phyloP scores from a whole-genome alignment of 2,888 invertebrate species.

The Nomada hirtipes region DNA sequence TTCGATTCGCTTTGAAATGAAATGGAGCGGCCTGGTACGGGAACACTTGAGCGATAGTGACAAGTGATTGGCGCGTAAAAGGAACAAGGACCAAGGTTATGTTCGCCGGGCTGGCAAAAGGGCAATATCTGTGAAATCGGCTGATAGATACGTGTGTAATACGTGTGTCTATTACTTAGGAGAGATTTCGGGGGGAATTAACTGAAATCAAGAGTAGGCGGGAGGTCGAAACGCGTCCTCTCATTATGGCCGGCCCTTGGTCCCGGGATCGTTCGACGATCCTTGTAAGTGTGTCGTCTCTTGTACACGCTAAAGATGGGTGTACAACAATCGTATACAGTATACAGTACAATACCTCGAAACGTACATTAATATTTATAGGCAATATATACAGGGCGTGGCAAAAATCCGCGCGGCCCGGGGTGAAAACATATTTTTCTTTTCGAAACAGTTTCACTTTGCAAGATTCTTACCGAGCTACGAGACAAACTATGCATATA shows the following conservation, averaged over 20 bases:
- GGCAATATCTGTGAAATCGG: conserved; percentile 20
- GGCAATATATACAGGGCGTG: conserved; percentile 13
- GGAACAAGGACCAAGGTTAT: not conserved
- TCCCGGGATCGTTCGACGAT: conserved; percentile 66
- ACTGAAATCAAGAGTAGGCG: conserved; percentile 64
- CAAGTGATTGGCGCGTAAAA: not conserved
- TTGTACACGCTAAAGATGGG: conserved; percentile 60
- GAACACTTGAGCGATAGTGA: not conserved
- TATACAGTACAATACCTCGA: conserved; percentile 52
- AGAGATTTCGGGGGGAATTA: conserved; percentile 55
- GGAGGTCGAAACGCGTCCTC: conserved; percentile 59
- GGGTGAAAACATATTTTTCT: not conserved
- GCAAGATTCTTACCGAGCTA: no score
- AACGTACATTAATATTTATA: conserved; percentile 27
- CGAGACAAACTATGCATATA: no score
- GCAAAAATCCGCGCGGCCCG: not conserved
- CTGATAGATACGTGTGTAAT: conserved; percentile 25
- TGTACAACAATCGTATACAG: conserved; percentile 61
- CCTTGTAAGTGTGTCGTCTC: conserved; percentile 63
- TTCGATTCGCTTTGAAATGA: no score
- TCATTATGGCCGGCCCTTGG: conserved; percentile 61
- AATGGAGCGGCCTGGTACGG: not conserved
- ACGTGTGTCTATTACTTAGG: conserved; percentile 44
- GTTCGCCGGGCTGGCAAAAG: conserved; percentile 41
- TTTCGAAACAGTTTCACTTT: no score